Evolutionary conservation across 1,140 invertebrate genomes (phyloP).

Genomic region (Heliconius himera): DNA sequence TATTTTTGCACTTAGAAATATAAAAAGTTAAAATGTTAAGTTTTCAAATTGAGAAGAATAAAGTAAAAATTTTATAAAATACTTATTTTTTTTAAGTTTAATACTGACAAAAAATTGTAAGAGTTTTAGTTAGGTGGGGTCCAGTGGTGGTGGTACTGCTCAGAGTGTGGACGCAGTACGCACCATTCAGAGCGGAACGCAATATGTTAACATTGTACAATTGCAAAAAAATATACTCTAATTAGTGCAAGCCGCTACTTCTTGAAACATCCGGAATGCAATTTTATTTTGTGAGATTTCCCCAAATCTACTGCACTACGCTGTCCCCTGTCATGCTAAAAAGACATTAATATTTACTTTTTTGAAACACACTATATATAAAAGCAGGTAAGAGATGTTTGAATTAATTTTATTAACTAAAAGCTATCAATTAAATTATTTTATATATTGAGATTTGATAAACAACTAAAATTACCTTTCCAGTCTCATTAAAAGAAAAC

Average conservation of each 20-base stretch:
- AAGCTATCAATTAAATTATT: too few species aligned
- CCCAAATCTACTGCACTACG: not conserved
- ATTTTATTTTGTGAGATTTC: constrained; percentile 11
- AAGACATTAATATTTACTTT: too few species aligned
- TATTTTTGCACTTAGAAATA: too few species aligned
- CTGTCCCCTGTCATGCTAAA: too few species aligned
- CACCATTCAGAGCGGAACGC: constrained; percentile 43
- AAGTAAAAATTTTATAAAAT: not conserved
- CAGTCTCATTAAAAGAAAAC: too few species aligned
- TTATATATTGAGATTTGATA: too few species aligned
- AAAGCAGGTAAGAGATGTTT: too few species aligned
- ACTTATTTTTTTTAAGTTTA: not conserved
- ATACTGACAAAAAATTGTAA: not conserved
- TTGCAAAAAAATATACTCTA: constrained; percentile 16
- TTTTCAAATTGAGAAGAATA: not conserved
- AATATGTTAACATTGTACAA: constrained; percentile 21
- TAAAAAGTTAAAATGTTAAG: too few species aligned
- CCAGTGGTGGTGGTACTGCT: not conserved
- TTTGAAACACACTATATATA: too few species aligned
- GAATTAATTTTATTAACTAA: too few species aligned
- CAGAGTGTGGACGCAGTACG: not conserved
- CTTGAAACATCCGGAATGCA: constrained; percentile 15
- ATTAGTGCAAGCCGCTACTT: constrained; percentile 15
- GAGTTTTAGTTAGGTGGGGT: not conserved
- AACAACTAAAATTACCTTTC: too few species aligned